These are phyloP conservation scores for Campoplex nolae DNA, from an alignment of 2,888 invertebrate genomes.

Conservation along the genomic window DNA sequence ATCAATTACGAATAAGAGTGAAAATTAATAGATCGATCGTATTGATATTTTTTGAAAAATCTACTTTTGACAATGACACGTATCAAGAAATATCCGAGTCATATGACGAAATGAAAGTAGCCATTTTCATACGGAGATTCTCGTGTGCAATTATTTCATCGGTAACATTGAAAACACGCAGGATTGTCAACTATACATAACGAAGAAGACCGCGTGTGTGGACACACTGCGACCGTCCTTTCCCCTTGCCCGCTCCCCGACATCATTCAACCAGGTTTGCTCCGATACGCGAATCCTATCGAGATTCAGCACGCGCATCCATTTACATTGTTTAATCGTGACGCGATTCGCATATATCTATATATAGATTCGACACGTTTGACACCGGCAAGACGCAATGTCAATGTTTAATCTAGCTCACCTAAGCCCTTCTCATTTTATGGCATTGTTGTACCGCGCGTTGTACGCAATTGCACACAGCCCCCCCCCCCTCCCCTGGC, in stretches of 20 bases:
- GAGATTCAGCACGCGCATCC: constrained; percentile 68
- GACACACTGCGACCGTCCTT: constrained; percentile 49
- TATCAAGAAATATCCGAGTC: not conserved
- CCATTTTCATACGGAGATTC: not conserved
- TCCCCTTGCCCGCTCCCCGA: constrained; percentile 8
- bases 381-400: not conserved
- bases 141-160: not conserved
- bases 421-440: constrained; percentile 32
- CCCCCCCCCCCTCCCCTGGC: too few species aligned
- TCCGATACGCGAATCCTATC: constrained; percentile 66
- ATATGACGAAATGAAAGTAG: not conserved
- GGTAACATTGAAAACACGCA: constrained; percentile 10
- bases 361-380: constrained; percentile 4
- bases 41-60: not conserved
- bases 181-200: constrained; percentile 40
- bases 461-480: constrained; percentile 23
- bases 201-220: constrained; percentile 60
- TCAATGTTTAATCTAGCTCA: not conserved
- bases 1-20: not conserved
- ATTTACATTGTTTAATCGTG: constrained; percentile 70
- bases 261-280: constrained; percentile 54
- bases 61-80: not conserved
- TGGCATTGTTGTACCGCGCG: constrained; percentile 4
- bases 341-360: constrained; percentile 48
- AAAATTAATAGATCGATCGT: not conserved